A percentile compares a stretch with the other conserved stretches of the same genome.
phyloP scores from a whole-genome alignment of 2,797 vertebrate species.

The Linurgus olivaceus region DNA sequence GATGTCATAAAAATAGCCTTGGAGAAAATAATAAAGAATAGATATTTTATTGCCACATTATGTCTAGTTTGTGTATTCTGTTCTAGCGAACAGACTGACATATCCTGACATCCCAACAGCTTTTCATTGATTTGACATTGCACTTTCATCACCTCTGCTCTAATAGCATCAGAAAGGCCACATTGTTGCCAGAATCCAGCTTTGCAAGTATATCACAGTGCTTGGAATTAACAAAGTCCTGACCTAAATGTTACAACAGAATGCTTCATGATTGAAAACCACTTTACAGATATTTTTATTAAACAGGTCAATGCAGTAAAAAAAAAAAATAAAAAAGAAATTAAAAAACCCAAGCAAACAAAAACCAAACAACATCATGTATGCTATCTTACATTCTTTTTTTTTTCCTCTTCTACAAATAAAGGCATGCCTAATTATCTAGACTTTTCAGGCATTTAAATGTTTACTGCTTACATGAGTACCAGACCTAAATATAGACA shows the following conservation, averaged over 20 bases:
- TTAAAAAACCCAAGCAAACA: fast-evolving
- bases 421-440: neutral
- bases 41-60: neutral
- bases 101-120: neutral
- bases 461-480: neutral
- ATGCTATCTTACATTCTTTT: neutral
- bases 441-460: neutral
- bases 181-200: neutral
- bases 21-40: neutral
- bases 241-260: neutral
- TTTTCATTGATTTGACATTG: neutral
- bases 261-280: neutral
- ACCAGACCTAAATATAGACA: neutral
- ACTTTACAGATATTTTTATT: neutral
- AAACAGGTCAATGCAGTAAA: neutral
- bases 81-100: neutral
- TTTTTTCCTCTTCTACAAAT: neutral
- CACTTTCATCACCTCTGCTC: neutral
- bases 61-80: neutral
- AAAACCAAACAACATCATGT: neutral
- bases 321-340: too few relatives aligned
- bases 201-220: neutral
- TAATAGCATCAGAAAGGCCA: neutral
- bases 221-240: neutral
- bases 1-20: neutral